Base-by-base conservation (phyloP, 2,888 invertebrate species). In the Drosophila testacea region DNA sequence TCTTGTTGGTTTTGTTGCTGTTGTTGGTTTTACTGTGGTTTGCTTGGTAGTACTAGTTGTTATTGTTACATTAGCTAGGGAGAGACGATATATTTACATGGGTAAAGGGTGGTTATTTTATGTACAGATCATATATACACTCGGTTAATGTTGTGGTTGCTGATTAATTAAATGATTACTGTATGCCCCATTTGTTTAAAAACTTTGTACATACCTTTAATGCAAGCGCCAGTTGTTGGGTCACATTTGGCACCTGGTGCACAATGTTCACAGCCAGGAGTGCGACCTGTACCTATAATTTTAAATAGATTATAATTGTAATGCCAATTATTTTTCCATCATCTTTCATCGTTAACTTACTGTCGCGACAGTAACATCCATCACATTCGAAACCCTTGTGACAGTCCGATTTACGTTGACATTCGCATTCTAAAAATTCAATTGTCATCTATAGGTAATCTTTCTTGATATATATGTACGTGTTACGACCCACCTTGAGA, bases 171-270 rank as follows among this genome's bases (percentile, higher is more conserved):
- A 59, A 51, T 55, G 16, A 44, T 46, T 46, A 27, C 39, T 61
- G 34, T 32, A 16, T 44, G 39, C 55, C 74, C 76, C 55, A 55
- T 34, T 56, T 38, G 7, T 6, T 60, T 10, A 48, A 30, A 50
- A 72, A 28, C 46, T 16, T 16, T 16, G 32, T 28, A 87, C 95
- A 94, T 95, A 97, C 97, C 96, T 95, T 96, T 95, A 91, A 96
- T 95, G 92, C 97, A 97, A 76, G 96, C 96, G 30, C 96, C 96
- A 4, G 96, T 96, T 61, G 95, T 94, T 27, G 95, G 95, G 92
- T 97, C 96, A 88, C 97, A 97, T 36, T 94, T 94, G 51, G 95
- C 94, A 73, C 96, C 97, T 38, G 95, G 95, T 62, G 96, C 95
- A 90, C 97, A 97, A 84, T 97, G 96, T 74, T 94, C 95, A 90